Conservation (phyloP, 2,797 vertebrate genomes). For the Acestrorhynchus altus region DNA sequence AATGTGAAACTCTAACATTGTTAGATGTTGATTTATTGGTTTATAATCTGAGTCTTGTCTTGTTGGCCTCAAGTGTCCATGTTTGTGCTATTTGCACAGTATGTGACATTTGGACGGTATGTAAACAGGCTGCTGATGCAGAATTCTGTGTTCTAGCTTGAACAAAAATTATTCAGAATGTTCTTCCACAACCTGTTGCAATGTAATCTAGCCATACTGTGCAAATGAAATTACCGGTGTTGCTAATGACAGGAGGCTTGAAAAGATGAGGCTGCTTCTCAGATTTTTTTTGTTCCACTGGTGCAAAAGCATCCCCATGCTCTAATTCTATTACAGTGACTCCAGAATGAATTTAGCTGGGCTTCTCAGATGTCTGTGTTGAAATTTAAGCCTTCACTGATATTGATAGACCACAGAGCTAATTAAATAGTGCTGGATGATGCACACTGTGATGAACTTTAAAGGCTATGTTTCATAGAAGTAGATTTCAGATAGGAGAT, state of each 20-base stretch:
- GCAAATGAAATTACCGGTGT: slow-evolving; percentile 49
- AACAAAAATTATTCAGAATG: slow-evolving; percentile 8
- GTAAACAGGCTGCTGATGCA: background rate
- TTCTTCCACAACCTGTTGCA: slow-evolving; percentile 41
- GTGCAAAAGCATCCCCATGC: slow-evolving; percentile 55
- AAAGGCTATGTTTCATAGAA: slow-evolving; percentile 24
- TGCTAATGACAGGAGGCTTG: slow-evolving; percentile 56
- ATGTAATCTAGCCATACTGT: slow-evolving; percentile 40
- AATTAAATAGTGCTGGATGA: slow-evolving; percentile 73
- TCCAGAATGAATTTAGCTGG: slow-evolving; percentile 58
- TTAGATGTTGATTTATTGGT: no score
- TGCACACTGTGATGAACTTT: slow-evolving; percentile 55
- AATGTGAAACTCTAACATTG: no score
- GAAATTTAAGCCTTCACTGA: slow-evolving; percentile 70
- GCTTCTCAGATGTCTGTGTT: slow-evolving; percentile 68
- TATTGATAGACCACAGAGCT: slow-evolving; percentile 63
- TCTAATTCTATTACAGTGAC: slow-evolving; percentile 72
- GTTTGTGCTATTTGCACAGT: no score
- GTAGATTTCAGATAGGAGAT: slow-evolving; percentile 1
- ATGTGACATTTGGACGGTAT: background rate
- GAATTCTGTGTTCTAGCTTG: background rate
- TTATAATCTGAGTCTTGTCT: no score
- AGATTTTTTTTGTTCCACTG: slow-evolving; percentile 21
- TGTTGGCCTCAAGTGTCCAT: background rate
- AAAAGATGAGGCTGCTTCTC: slow-evolving; percentile 50